Conservation (phyloP, 2,113 vertebrate species). For the Sardina pilchardus region DNA sequence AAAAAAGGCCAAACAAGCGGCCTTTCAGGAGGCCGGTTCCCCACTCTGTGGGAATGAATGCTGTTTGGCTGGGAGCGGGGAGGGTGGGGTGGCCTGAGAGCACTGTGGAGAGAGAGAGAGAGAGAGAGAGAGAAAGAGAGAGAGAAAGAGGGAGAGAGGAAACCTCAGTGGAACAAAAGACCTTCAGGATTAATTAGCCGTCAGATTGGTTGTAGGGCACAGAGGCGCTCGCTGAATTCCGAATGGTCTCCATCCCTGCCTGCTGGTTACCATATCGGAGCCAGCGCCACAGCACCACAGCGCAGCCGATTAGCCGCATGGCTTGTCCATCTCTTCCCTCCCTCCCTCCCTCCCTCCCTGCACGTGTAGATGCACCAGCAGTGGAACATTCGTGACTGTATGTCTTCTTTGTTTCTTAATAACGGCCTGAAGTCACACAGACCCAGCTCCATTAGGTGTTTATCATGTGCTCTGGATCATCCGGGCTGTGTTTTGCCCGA, state of each 20-base stretch:
- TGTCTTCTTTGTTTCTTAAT: neutral
- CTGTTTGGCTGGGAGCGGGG: conserved; percentile 32
- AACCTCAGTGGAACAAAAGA: conserved; percentile 74
- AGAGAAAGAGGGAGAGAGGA: conserved; percentile 46
- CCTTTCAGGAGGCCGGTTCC: neutral
- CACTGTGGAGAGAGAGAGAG: conserved; percentile 55
- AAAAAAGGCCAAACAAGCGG: neutral
- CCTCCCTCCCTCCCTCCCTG: neutral
- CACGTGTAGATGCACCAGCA: neutral
- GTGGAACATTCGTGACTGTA: conserved; percentile 32
- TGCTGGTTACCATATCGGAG: neutral
- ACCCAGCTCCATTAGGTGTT: neutral
- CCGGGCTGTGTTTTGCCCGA: neutral
- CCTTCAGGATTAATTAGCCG: conserved; percentile 81
- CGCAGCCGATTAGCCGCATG: neutral
- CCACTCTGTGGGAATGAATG: neutral
- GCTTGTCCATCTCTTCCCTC: neutral
- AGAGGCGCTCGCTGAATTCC: conserved; percentile 26
- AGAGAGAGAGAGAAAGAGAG: conserved; percentile 51
- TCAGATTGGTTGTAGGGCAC: conserved; percentile 76
- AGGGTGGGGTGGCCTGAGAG: conserved; percentile 55
- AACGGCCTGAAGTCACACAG: neutral
- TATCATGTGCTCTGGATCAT: neutral
- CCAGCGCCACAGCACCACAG: neutral
- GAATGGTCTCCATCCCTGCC: neutral